Evolutionary conservation across 2,797 vertebrate genomes (phyloP).

Genomic region (Onychomys torridus): DNA sequence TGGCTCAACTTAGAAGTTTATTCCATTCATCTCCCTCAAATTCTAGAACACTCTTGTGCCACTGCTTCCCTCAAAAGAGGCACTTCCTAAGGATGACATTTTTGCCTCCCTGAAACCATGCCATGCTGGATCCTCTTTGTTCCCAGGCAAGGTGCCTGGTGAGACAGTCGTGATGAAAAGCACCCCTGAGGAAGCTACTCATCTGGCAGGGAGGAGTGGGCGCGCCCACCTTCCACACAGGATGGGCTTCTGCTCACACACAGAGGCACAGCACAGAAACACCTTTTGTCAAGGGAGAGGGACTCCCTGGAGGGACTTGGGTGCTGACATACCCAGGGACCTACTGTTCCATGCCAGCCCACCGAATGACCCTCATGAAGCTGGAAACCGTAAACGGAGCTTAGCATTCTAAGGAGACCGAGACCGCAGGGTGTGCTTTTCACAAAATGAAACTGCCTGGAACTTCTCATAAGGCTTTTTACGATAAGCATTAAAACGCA

Average conservation of each 20-base stretch:
- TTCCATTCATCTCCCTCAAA: neutral
- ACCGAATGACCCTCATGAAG: constrained; percentile 62
- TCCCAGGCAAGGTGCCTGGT: neutral
- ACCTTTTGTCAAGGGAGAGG: neutral
- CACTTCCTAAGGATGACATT: neutral
- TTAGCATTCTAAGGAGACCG: constrained; percentile 43
- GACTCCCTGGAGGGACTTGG: fast-evolving
- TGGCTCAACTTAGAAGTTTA: neutral
- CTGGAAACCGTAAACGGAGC: constrained; percentile 63
- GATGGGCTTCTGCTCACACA: fast-evolving
- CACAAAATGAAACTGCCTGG: constrained; percentile 59
- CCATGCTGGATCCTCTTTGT: neutral
- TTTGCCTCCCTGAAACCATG: neutral
- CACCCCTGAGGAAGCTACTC: neutral
- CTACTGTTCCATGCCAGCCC: constrained; percentile 3
- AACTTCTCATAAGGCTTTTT: constrained; percentile 73
- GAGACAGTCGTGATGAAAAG: neutral
- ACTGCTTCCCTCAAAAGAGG: neutral
- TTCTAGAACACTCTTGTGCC: neutral
- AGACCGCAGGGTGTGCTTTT: neutral
- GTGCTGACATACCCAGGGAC: neutral
- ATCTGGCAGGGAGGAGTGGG: neutral
- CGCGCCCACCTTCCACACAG: fast-evolving
- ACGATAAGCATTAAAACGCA: constrained; percentile 76
- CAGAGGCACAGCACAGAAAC: fast-evolving